Percentiles rank a stretch among this genome's conserved stretches.
Conservation (phyloP, 2,888 invertebrate genomes). For the Blera fallax region DNA sequence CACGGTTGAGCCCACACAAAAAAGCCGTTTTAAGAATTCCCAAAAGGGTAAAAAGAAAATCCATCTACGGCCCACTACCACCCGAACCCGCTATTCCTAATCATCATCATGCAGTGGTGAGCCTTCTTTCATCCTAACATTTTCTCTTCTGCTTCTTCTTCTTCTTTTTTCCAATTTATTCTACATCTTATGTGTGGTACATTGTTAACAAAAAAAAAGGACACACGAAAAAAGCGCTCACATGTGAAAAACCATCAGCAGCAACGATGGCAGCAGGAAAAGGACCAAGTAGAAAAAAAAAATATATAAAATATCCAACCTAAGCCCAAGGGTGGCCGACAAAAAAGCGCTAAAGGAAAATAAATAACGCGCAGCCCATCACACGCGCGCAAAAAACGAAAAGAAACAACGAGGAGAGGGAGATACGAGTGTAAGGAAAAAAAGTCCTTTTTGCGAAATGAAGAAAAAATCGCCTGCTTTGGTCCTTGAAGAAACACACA, state of each 20-base stretch:
- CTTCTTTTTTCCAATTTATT: slow-evolving; percentile 70
- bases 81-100: slow-evolving; percentile 56
- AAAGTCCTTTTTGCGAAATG: slow-evolving; percentile 57
- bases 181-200: slow-evolving; percentile 69
- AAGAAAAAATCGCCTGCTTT: slow-evolving; percentile 53
- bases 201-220: slow-evolving; percentile 63
- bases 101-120: slow-evolving; percentile 72
- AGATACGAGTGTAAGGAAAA: slow-evolving; percentile 6
- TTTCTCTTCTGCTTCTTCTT: slow-evolving; percentile 47
- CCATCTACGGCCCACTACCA: slow-evolving; percentile 56
- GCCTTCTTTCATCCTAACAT: slow-evolving; percentile 70
- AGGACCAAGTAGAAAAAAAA: slow-evolving; percentile 55
- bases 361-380: slow-evolving; percentile 73
- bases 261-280: slow-evolving; percentile 45
- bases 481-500: slow-evolving; percentile 65
- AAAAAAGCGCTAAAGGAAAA: slow-evolving; percentile 72
- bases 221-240: slow-evolving; percentile 41
- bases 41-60: slow-evolving; percentile 72
- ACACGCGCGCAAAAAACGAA: slow-evolving; percentile 71
- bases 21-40: slow-evolving; percentile 71
- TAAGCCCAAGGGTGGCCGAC: slow-evolving; percentile 69
- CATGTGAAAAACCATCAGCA: slow-evolving; percentile 70
- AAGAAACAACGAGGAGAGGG: slow-evolving; percentile 7
- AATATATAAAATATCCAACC: slow-evolving; percentile 58
- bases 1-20: slow-evolving; percentile 54